These are phyloP conservation scores for Hoplias malabaricus DNA, from an alignment of 2,113 vertebrate species.

Conservation along the genomic window DNA sequence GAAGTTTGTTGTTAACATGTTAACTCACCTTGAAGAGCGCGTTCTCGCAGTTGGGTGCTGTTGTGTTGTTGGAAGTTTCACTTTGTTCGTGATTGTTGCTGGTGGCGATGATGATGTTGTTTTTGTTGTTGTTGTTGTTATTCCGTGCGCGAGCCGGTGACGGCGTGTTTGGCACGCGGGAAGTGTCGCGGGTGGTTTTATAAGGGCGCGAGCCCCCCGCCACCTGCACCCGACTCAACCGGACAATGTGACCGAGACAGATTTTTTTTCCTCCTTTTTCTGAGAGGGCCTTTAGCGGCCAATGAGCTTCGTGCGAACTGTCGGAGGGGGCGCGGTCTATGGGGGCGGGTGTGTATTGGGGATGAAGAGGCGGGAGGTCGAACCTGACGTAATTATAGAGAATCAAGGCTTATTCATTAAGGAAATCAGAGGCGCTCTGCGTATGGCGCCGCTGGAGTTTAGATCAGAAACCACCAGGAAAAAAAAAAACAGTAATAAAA, in stretches of 20 bases:
- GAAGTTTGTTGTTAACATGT: too few species aligned
- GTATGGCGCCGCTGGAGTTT: slow-evolving; percentile 66
- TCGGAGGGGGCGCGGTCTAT: slow-evolving; percentile 23
- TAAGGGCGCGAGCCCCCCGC: slow-evolving; percentile 62
- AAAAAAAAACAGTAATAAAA: too few species aligned
- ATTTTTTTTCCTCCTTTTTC: slow-evolving; percentile 60
- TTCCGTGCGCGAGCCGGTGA: slow-evolving; percentile 62
- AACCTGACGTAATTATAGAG: slow-evolving; percentile 81
- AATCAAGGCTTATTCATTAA: slow-evolving; percentile 78
- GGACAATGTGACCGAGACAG: slow-evolving; percentile 73
- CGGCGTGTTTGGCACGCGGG: slow-evolving; percentile 72
- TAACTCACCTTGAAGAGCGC: too few species aligned
- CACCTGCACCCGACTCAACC: slow-evolving; percentile 63
- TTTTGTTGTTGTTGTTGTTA: slow-evolving; percentile 55
- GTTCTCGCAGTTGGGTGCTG: slow-evolving; percentile 17
- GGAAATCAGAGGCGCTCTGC: slow-evolving; percentile 74
- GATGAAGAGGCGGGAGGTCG: slow-evolving; percentile 57
- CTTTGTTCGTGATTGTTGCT: too few species aligned
- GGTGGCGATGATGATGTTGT: too few species aligned
- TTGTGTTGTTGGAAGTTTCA: slow-evolving; percentile 59
- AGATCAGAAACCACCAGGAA: slow-evolving; percentile 31
- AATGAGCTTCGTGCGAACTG: slow-evolving; percentile 71
- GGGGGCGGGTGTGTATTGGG: background rate
- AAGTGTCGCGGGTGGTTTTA: slow-evolving; percentile 74
- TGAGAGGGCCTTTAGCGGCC: slow-evolving; percentile 70